A percentile compares a stretch with the other conserved stretches of the same genome.
phyloP scores from a whole-genome alignment of 2,113 vertebrate genomes.

The Silurus meridionalis region DNA sequence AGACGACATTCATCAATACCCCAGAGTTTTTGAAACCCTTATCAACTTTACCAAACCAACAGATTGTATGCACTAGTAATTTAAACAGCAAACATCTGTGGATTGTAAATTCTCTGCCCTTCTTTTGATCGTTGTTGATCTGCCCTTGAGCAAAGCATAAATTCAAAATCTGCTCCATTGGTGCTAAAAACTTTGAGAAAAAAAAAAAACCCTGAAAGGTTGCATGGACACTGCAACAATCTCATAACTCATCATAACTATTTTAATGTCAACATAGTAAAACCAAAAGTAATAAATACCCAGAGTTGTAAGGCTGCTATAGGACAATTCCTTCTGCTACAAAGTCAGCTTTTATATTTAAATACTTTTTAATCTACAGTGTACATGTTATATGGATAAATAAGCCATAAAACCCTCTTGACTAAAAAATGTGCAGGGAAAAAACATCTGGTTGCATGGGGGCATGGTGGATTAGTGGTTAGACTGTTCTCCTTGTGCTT shows the following conservation, averaged over 20 bases:
- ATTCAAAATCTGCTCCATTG: background rate
- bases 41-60: background rate
- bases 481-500: too few relatives aligned
- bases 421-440: background rate
- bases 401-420: background rate
- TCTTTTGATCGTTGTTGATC: background rate
- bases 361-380: background rate
- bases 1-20: background rate
- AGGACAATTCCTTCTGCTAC: background rate
- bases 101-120: slow-evolving; percentile 15
- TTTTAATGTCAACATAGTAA: background rate
- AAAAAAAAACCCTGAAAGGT: background rate
- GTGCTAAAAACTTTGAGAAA: background rate
- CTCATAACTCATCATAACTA: background rate
- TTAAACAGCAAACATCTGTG: background rate
- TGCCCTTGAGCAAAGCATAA: slow-evolving; percentile 12
- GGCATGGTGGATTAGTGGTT: too few relatives aligned
- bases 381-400: background rate
- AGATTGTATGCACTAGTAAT: background rate
- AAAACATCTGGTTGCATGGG: background rate
- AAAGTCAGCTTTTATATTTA: background rate
- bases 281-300: background rate
- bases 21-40: background rate
- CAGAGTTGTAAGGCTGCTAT: background rate
- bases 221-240: background rate